Base-by-base conservation (phyloP, 2,113 vertebrate species). In the Herpailurus yagouaroundi region DNA sequence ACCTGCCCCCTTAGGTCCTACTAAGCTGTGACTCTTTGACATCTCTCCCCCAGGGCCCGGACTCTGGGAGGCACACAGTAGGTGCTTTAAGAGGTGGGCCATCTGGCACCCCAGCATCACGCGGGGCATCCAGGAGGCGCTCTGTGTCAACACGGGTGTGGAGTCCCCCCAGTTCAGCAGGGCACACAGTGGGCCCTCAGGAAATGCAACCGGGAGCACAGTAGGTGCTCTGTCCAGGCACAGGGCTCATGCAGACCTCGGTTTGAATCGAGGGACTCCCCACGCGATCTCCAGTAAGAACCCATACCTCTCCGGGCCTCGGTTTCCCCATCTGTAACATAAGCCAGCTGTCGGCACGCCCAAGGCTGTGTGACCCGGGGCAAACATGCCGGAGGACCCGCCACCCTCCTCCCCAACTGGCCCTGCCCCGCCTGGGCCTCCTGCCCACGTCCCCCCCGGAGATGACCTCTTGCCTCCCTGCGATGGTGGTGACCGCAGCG, bases 21-120 rank as follows among this genome's bases (percentile, higher is more conserved):
- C 36, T 60, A 27, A 84, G 57, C 16, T 55, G 0, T 55, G 0
- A 57, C 2, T 21, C 52, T 13, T 18, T 7, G 0, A 11, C 71
- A 8, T 29, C 45, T 80, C 80, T 31, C 1, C 5, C 11, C 63
- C 63, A 15, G 9, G 60, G 38, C 0, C 38, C 0, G 0, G 4
- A 25, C 0, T 25, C 9, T 38, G 12, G 31, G 27, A 79, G 36
- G 45, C 38, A 41, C 92, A 85, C 2, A 95, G 38, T 60, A 83
- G 86, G 69, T 57, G 36, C 41, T 36, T 95, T 36, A 27, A 0
- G 12, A 45, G 23, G 14, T 5, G 29, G 18, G 33, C 1, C 19
- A 27, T 45, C 41, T n/a, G 73, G 38, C 16, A 21, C 80, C 29
- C 25, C 55, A 79, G 79, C 55, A 63, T 19, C 13, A 5, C 3